Percentiles rank a stretch among this genome's conserved stretches.
phyloP scores from a whole-genome alignment of 2,888 invertebrate genomes.

The Chorisops tibialis region DNA sequence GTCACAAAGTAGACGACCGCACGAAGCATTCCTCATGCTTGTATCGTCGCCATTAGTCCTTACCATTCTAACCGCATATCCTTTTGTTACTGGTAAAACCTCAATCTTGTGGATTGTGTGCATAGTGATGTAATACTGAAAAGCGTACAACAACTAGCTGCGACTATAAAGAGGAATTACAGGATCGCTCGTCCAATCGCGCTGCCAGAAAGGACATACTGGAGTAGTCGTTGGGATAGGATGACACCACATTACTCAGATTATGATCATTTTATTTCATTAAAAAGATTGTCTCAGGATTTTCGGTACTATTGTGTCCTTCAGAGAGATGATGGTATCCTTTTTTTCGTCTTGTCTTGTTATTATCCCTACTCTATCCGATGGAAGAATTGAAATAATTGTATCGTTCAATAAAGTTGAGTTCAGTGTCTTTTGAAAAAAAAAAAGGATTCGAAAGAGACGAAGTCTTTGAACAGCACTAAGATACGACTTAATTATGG shows the following conservation, averaged over 20 bases:
- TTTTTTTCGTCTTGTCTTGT: not conserved
- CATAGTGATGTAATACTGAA: not conserved
- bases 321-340: not conserved
- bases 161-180: conserved; percentile 5
- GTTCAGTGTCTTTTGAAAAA: no score
- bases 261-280: conserved; percentile 33
- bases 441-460: no score
- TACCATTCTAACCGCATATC: conserved; percentile 6
- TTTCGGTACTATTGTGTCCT: conserved; percentile 12
- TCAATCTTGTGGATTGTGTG: not conserved
- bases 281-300: conserved; percentile 28
- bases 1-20: no score
- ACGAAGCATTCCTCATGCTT: no score
- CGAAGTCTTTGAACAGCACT: no score
- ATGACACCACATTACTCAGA: conserved; percentile 32
- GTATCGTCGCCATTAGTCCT: not conserved
- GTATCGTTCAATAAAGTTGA: no score
- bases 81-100: not conserved
- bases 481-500: no score
- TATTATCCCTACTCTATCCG: no score
- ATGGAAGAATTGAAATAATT: no score
- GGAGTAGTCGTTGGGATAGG: not conserved
- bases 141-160: not conserved
- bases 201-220: not conserved
- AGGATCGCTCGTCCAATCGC: not conserved